These are phyloP conservation scores for Stichodactyla mertensii DNA, from an alignment of 64 coral and sea anemone genomes.

Conservation along the genomic window DNA sequence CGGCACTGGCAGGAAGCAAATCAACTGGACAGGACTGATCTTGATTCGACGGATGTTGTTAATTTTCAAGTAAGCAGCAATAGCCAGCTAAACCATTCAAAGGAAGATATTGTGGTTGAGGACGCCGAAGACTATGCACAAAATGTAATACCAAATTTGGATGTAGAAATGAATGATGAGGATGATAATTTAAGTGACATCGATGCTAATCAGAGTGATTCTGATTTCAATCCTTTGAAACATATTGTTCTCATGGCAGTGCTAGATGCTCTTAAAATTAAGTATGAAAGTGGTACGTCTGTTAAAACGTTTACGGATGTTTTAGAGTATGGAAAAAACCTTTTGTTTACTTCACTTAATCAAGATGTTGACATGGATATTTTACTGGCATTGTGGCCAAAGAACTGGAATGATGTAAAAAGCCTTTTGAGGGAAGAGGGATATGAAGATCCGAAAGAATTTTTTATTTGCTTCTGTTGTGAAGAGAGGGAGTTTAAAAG, in stretches of 20 bases:
- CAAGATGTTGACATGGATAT: constrained; percentile 39
- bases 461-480: constrained; percentile 45
- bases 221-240: constrained; percentile 5
- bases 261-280: constrained; percentile 38
- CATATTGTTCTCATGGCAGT: constrained; percentile 28
- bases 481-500: constrained; percentile 26
- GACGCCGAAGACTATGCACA: not conserved
- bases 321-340: constrained; percentile 50
- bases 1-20: constrained; percentile 39
- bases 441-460: constrained; percentile 53
- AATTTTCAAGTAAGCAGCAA: not conserved
- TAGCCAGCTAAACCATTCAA: not conserved
- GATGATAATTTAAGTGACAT: not conserved
- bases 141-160: not conserved
- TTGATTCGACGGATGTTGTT: not conserved
- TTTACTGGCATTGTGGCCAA: constrained; percentile 51
- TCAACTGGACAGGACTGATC: not conserved
- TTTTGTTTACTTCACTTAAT: constrained; percentile 43
- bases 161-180: not conserved
- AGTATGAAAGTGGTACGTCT: constrained; percentile 44
- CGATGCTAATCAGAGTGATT: not conserved
- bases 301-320: constrained; percentile 52
- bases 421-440: constrained; percentile 56
- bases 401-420: constrained; percentile 66
- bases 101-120: not conserved